Conservation (phyloP, 2,888 invertebrate species). For the Pomacea canaliculata region DNA sequence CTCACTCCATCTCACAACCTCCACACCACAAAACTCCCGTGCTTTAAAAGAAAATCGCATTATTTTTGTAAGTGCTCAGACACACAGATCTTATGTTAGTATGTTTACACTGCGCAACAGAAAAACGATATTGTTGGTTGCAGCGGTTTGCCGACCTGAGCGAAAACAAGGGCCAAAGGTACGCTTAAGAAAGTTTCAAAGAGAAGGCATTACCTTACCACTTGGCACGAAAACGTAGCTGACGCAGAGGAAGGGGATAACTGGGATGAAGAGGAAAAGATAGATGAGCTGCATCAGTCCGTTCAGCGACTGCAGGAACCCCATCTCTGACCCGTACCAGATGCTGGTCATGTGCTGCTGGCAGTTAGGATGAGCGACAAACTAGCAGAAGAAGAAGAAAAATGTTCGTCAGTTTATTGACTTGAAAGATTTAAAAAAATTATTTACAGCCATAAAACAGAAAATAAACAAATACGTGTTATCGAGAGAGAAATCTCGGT, state of each 20-base stretch:
- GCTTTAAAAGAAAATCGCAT: too few relatives aligned
- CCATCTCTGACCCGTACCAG: constrained; percentile 78
- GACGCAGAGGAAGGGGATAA: constrained; percentile 67
- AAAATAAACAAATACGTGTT: too few relatives aligned
- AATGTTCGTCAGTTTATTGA: background rate
- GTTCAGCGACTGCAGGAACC: constrained; percentile 74
- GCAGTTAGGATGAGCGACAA: constrained; percentile 82
- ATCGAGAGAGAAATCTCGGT: background rate
- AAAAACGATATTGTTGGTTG: too few relatives aligned
- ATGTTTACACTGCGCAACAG: too few relatives aligned
- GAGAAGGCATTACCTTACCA: constrained; percentile 60
- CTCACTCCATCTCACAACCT: too few relatives aligned
- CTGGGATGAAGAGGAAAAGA: constrained; percentile 60
- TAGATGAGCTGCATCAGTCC: constrained; percentile 69
- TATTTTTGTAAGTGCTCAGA: too few relatives aligned
- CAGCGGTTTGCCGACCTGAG: too few relatives aligned
- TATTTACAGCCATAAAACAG: too few relatives aligned
- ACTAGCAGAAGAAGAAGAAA: constrained; percentile 64
- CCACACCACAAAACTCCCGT: too few relatives aligned
- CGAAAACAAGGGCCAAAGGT: too few relatives aligned
- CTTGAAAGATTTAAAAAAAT: too few relatives aligned
- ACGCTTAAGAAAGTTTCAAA: background rate
- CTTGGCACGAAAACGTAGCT: constrained; percentile 68
- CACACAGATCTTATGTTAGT: too few relatives aligned
- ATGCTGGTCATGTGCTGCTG: constrained; percentile 79